A percentile compares a stretch with the other conserved stretches of the same genome.
Conservation (phyloP, 2,888 invertebrate species). For the Oithona nana region DNA sequence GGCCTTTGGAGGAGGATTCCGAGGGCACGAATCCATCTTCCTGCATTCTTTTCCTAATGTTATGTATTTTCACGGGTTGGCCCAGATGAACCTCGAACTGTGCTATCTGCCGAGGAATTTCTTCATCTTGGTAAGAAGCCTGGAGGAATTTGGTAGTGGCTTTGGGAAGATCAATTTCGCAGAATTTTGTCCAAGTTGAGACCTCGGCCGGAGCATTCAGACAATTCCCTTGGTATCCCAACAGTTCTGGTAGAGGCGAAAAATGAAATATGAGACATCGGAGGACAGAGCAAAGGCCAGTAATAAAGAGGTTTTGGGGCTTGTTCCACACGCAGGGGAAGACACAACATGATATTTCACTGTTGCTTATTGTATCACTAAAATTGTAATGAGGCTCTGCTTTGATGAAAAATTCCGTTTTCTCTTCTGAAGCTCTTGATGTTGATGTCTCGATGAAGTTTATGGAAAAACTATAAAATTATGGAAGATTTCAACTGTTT, state of each 20-base stretch:
- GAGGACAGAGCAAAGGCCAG: conserved; percentile 55
- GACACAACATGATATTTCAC: conserved; percentile 1
- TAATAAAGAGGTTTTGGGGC: conserved; percentile 41
- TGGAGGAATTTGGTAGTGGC: conserved; percentile 24
- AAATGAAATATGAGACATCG: conserved; percentile 36
- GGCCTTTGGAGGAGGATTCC: neutral
- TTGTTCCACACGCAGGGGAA: conserved; percentile 42
- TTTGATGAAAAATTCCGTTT: too few species aligned
- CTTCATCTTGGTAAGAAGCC: conserved; percentile 7
- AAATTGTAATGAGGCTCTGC: too few species aligned
- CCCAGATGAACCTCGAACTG: conserved; percentile 65
- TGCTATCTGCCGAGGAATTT: conserved; percentile 46
- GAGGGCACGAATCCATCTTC: neutral
- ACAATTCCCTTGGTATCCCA: conserved; percentile 29
- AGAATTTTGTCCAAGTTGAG: conserved; percentile 77
- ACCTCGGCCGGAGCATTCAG: conserved; percentile 61
- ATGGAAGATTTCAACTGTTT: too few species aligned
- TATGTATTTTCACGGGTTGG: conserved; percentile 64
- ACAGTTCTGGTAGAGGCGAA: conserved; percentile 10
- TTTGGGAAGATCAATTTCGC: conserved; percentile 55
- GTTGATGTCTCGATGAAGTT: too few species aligned
- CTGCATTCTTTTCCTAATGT: conserved; percentile 53
- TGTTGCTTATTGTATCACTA: too few species aligned
- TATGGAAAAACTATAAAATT: too few species aligned
- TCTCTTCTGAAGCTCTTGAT: too few species aligned